Evolutionary conservation across 2,113 vertebrate species (phyloP).

Genomic region (Scopus umbretta): DNA sequence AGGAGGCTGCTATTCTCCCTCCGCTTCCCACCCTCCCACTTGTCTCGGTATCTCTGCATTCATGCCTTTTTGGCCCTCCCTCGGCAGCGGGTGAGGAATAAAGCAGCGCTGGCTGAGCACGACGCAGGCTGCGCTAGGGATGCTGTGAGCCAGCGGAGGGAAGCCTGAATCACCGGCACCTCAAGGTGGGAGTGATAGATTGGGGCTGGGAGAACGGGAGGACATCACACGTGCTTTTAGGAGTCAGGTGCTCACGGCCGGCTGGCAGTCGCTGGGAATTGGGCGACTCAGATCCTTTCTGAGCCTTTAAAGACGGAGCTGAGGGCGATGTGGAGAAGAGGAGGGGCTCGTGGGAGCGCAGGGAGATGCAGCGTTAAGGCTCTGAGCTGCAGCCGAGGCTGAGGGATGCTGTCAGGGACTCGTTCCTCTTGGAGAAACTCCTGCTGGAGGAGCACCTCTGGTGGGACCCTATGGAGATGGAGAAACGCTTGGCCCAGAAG

Average conservation of each 20-base stretch:
- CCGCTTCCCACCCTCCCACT: slow-evolving; percentile 52
- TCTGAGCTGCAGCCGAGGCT: neutral
- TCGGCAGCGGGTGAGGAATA: slow-evolving; percentile 7
- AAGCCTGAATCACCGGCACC: slow-evolving; percentile 4
- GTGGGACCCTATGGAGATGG: neutral
- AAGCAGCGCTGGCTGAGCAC: slow-evolving; percentile 36
- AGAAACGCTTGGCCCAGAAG: neutral
- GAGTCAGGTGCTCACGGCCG: neutral
- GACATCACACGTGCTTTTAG: neutral
- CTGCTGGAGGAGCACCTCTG: neutral
- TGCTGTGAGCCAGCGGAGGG: neutral
- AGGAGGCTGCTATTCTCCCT: slow-evolving; percentile 28
- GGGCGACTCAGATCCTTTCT: neutral
- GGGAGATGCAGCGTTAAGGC: neutral
- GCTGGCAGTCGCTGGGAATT: neutral
- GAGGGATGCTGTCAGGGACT: neutral
- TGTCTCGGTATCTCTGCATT: neutral
- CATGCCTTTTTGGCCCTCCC: slow-evolving; percentile 45
- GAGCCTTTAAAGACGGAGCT: neutral
- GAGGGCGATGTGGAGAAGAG: neutral
- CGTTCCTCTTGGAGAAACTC: neutral
- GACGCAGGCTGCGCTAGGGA: neutral
- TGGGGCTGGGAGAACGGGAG: slow-evolving; percentile 1
- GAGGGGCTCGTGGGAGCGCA: neutral
- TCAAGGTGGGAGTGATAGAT: slow-evolving; percentile 38